Percentiles rank a stretch among this genome's conserved stretches.
These are phyloP conservation scores for Corbicula japonica DNA, from an alignment of 2,888 invertebrate species.

Conservation along the genomic window DNA sequence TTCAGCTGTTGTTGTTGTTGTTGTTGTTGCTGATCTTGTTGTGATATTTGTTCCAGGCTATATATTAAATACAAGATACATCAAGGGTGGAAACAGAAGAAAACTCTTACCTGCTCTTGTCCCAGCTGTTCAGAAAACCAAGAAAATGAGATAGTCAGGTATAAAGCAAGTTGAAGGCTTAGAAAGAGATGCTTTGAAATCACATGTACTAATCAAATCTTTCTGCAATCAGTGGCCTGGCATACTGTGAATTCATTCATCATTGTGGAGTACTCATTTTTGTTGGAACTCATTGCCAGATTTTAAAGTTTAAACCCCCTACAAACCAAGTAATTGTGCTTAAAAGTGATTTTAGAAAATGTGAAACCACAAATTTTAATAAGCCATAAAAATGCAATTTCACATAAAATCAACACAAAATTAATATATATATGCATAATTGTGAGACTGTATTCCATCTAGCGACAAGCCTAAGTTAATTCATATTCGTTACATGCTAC, in stretches of 20 bases:
- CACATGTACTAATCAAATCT: too few relatives aligned
- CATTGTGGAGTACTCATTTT: too few relatives aligned
- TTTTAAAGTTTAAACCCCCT: too few relatives aligned
- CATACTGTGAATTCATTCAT: too few relatives aligned
- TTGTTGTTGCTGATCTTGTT: neutral
- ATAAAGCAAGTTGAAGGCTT: too few relatives aligned
- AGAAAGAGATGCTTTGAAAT: too few relatives aligned
- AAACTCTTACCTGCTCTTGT: slow-evolving; percentile 5
- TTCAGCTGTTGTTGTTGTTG: neutral
- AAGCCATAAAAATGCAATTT: neutral
- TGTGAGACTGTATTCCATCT: too few relatives aligned
- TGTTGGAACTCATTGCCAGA: too few relatives aligned
- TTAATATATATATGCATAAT: neutral
- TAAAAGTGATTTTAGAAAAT: neutral
- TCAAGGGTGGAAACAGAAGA: neutral
- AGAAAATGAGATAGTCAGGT: neutral
- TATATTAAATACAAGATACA: neutral
- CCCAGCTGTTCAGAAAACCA: neutral
- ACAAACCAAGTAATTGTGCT: too few relatives aligned
- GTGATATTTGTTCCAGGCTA: neutral
- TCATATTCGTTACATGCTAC: neutral
- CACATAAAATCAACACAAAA: neutral
- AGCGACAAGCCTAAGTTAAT: neutral
- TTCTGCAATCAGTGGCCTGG: too few relatives aligned
- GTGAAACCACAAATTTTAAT: neutral